Conservation (phyloP, 2,113 vertebrate genomes). For the Myodes glareolus region DNA sequence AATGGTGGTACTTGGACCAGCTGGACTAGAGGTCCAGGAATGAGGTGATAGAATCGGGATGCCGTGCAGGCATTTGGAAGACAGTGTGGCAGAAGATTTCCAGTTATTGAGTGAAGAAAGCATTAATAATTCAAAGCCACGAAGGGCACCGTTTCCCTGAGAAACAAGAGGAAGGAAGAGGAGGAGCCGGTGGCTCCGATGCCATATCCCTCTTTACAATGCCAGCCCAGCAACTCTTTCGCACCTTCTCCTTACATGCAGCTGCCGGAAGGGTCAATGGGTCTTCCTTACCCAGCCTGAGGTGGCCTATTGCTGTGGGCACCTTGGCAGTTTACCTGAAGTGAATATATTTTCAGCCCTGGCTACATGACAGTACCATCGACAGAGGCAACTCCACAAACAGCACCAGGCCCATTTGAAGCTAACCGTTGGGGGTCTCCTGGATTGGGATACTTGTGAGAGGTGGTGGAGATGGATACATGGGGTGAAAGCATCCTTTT, state of each 20-base stretch:
- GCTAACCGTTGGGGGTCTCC: no score
- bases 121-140: not conserved
- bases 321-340: not conserved
- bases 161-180: accelerated
- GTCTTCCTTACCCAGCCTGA: not conserved
- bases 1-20: not conserved
- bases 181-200: not conserved
- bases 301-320: accelerated
- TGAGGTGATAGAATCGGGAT: no score
- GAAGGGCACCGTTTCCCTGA: not conserved
- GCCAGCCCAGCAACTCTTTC: no score
- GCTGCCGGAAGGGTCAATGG: accelerated
- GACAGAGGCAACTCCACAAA: not conserved
- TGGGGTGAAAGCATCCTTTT: not conserved
- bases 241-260: accelerated
- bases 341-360: not conserved
- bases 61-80: not conserved
- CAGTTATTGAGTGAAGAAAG: not conserved
- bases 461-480: accelerated
- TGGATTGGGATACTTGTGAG: not conserved
- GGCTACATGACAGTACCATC: not conserved
- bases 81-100: not conserved
- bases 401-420: not conserved
- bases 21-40: accelerated
- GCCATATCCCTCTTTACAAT: accelerated